phyloP scores from a whole-genome alignment of 2,888 invertebrate genomes.

The Protodeltote pygarga region DNA sequence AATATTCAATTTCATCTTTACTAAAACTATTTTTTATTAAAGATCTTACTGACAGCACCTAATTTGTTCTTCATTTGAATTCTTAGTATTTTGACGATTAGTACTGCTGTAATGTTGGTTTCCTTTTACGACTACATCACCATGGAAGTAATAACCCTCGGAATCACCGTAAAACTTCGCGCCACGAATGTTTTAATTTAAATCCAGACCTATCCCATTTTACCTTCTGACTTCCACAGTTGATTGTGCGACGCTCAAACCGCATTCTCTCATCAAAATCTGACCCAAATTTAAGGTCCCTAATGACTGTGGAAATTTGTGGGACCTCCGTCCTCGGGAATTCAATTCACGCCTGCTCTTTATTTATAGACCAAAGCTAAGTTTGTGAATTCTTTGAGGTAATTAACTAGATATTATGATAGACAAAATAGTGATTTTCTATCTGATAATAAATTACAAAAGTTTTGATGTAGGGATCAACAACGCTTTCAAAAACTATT shows the following conservation, averaged over 20 bases:
- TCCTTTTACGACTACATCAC: not conserved
- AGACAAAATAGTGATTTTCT: too few species aligned
- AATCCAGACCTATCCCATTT: conserved; percentile 35
- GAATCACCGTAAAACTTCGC: conserved; percentile 7
- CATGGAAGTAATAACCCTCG: conserved; percentile 6
- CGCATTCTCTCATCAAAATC: conserved; percentile 51
- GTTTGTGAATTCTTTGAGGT: conserved; percentile 43
- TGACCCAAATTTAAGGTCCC: conserved; percentile 60
- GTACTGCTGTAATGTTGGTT: too few species aligned
- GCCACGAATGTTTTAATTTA: conserved; percentile 29
- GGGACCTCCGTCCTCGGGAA: conserved; percentile 19
- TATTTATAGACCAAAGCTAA: conserved; percentile 43
- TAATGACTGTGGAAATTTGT: conserved; percentile 54
- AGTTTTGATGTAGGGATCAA: too few species aligned
- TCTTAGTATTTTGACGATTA: too few species aligned
- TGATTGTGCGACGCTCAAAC: conserved; percentile 36
- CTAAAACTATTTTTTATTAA: too few species aligned
- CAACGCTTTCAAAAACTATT: too few species aligned
- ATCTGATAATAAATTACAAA: too few species aligned
- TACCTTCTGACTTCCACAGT: conserved; percentile 31
- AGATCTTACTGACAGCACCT: too few species aligned
- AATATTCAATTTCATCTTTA: too few species aligned
- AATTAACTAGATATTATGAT: conserved; percentile 27
- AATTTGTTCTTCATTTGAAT: too few species aligned
- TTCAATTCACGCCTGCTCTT: conserved; percentile 47